Percentiles rank a stretch among this genome's conserved stretches.
These are phyloP conservation scores for Megamerina dolium DNA, from an alignment of 2,888 invertebrate species.

Conservation along the genomic window DNA sequence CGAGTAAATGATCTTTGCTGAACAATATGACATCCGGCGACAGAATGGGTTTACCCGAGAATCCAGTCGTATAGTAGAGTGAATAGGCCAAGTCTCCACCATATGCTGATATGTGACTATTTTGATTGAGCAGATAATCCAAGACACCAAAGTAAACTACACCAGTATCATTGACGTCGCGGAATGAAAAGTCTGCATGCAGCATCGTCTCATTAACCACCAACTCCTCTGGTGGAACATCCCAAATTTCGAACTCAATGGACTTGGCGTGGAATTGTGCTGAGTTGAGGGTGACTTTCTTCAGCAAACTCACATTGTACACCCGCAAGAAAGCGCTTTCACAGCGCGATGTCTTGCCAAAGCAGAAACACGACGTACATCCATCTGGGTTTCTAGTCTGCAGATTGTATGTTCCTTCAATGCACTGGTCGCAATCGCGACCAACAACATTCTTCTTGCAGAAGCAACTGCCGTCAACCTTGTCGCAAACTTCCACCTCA, in stretches of 20 bases:
- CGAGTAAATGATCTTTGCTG: slow-evolving; percentile 64
- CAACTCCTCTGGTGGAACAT: slow-evolving; percentile 32
- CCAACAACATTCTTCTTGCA: slow-evolving; percentile 74
- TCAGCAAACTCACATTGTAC: slow-evolving; percentile 46
- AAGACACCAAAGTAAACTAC: slow-evolving; percentile 46
- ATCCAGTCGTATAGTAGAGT: slow-evolving; percentile 62
- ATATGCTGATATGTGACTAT: slow-evolving; percentile 80
- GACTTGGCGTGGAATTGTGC: slow-evolving; percentile 31
- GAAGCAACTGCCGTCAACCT: slow-evolving; percentile 60
- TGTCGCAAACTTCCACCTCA: slow-evolving; percentile 81
- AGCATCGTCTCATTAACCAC: slow-evolving; percentile 44
- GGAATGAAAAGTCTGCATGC: slow-evolving; percentile 41
- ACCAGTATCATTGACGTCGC: slow-evolving; percentile 35
- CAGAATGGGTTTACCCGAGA: slow-evolving; percentile 58
- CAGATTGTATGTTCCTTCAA: slow-evolving; percentile 85
- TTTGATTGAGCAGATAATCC: slow-evolving; percentile 44
- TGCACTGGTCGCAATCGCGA: slow-evolving; percentile 76
- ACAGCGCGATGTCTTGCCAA: slow-evolving; percentile 85
- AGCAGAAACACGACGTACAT: slow-evolving; percentile 96
- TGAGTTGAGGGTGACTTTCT: slow-evolving; percentile 36
- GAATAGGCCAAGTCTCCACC: slow-evolving; percentile 79
- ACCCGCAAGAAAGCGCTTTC: slow-evolving; percentile 63
- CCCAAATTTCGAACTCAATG: slow-evolving; percentile 39
- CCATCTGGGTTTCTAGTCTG: slow-evolving; percentile 78
- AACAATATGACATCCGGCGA: slow-evolving; percentile 77